Conservation (phyloP, 2,888 invertebrate species). For the Leptura quadrifasciata region DNA sequence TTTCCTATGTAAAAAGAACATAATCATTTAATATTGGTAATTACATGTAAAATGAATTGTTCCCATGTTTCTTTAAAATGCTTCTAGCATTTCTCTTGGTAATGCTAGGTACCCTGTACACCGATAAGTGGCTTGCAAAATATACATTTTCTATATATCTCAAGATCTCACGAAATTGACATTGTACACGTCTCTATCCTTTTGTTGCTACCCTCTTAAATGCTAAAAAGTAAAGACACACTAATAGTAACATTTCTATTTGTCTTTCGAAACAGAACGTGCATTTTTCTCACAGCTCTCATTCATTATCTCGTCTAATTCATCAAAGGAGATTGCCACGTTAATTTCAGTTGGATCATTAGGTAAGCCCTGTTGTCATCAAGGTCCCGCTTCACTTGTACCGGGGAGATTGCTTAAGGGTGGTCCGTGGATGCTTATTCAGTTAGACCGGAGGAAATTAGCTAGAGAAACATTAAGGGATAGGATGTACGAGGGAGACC, state of each 20-base stretch:
- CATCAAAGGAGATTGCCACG: constrained; percentile 67
- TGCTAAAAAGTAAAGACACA: not conserved
- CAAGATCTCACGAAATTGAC: too few relatives aligned
- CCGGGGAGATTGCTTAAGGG: constrained; percentile 53
- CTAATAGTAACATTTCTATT: constrained; percentile 24
- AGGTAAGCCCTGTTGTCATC: constrained; percentile 68
- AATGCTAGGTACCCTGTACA: too few relatives aligned
- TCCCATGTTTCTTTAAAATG: too few relatives aligned
- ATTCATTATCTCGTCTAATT: constrained; percentile 64
- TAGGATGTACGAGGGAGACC: not conserved
- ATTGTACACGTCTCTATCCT: too few relatives aligned
- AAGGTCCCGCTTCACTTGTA: constrained; percentile 51
- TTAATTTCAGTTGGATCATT: constrained; percentile 67
- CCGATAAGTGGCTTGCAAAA: too few relatives aligned
- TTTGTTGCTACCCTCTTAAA: not conserved
- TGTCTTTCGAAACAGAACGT: constrained; percentile 27
- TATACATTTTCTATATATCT: too few relatives aligned
- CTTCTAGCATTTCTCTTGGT: too few relatives aligned
- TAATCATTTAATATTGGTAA: too few relatives aligned
- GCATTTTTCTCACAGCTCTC: constrained; percentile 51
- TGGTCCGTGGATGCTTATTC: constrained; percentile 47
- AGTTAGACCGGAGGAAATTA: constrained; percentile 50
- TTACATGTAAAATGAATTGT: too few relatives aligned
- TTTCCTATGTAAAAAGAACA: too few relatives aligned
- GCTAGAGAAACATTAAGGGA: constrained; percentile 52